These are phyloP conservation scores for Abrostola tripartita DNA, from an alignment of 2,888 invertebrate genomes.

Conservation along the genomic window DNA sequence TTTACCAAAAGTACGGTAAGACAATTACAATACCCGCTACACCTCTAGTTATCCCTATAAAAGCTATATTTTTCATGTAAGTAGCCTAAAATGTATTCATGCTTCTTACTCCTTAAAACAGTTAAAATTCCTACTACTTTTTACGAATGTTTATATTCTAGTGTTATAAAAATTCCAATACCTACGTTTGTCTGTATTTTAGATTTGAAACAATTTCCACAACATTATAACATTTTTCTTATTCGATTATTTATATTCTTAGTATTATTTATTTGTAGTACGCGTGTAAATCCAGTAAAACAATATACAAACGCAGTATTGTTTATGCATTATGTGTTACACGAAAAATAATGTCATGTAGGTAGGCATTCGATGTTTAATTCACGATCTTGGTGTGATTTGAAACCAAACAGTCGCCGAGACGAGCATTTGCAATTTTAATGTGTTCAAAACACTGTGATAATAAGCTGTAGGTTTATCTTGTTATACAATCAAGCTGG, in stretches of 20 bases:
- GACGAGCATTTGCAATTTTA: conserved; percentile 66
- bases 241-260: neutral
- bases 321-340: conserved; percentile 38
- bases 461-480: conserved; percentile 57
- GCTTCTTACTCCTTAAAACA: too few relatives aligned
- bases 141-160: too few relatives aligned
- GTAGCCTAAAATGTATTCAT: too few relatives aligned
- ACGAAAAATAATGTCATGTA: conserved; percentile 46
- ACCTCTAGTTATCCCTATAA: neutral
- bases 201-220: neutral
- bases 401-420: conserved; percentile 54
- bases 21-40: too few relatives aligned
- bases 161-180: too few relatives aligned
- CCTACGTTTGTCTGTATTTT: neutral
- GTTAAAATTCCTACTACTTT: too few relatives aligned
- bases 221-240: conserved; percentile 8
- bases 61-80: neutral
- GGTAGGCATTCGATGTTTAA: conserved; percentile 49
- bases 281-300: conserved; percentile 9
- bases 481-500: conserved; percentile 54
- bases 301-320: conserved; percentile 19
- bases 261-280: conserved; percentile 20
- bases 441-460: conserved; percentile 64
- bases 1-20: too few relatives aligned
- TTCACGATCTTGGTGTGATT: conserved; percentile 58